Base-by-base conservation (phyloP, 2,888 invertebrate species). In the Siphlonurus alternatus region DNA sequence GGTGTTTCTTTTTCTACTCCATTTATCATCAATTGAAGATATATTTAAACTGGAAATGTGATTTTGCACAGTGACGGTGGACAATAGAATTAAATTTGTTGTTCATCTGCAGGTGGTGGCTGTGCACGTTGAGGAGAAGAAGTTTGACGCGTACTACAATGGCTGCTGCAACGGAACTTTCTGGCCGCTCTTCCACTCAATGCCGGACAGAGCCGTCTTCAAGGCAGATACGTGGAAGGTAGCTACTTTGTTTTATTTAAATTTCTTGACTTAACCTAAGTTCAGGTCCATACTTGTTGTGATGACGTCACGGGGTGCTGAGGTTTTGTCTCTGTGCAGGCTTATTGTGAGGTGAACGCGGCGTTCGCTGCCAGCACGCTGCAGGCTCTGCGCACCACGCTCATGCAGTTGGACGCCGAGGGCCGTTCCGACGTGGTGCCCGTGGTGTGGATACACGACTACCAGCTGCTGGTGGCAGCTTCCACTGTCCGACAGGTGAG, bases 361-460 rank as follows among this genome's bases (percentile, higher is more conserved):
- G 82, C 86, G 73, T 93, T 93, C 71, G 92, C 93, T 0, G 83
- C 85, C 7, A 87, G 87, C 72, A 89, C 92, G 1, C 81, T 92
- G 63, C 78, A 79, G 69, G 88, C 89, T 0, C 72, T 87, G 23
- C 76, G 79, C 10, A 63, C 53, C 62, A 72, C 81, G 53, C 75
- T 88, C 59, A 79, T 81, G 66, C 75, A 76, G 64, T 76, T 79
- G 23, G 71, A 78, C 22, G 76, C 78, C 19, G 80, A 80, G 62
- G 79, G 78, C 62, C 73, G 74, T 19, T 77, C 75, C 68, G 66
- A 66, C 70, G 75, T 76, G 15, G 74, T 85, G 18, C 92, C 93
- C 0, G 83, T 95, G 65, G 85, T 95, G 1, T 95, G 95, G 95
- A 84, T 95, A 23, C 95, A 95, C 72, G 95, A 95, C 74, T 95